These are phyloP conservation scores for Acanthoscelides obtectus DNA, from an alignment of 2,888 invertebrate species.

Conservation along the genomic window DNA sequence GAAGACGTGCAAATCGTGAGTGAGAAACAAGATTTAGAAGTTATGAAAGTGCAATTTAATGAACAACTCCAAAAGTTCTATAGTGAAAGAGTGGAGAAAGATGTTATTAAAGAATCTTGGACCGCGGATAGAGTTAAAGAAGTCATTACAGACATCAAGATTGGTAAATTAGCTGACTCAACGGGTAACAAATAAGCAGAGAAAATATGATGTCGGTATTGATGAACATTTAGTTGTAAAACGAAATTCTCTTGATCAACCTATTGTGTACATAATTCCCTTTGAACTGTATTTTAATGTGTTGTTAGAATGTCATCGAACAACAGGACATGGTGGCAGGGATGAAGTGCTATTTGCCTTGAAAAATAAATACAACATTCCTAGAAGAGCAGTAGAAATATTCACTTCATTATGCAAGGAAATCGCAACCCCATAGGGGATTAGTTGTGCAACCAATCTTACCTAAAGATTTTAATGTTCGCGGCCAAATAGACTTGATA, in stretches of 20 bases:
- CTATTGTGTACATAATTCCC: neutral
- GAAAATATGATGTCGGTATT: constrained; percentile 8
- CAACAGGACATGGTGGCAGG: neutral
- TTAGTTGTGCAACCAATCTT: neutral
- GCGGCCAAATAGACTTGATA: constrained; percentile 14
- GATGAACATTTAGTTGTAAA: neutral
- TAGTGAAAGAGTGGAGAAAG: constrained; percentile 2
- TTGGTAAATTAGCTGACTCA: constrained; percentile 5
- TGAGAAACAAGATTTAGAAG: neutral
- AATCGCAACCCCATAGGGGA: neutral
- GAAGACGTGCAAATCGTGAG: neutral
- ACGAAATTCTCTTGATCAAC: neutral
- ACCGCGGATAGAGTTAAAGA: constrained; percentile 11
- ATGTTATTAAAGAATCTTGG: constrained; percentile 11
- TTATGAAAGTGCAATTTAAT: neutral
- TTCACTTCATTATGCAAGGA: neutral
- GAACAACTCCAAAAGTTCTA: neutral
- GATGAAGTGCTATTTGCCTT: neutral
- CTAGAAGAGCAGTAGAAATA: neutral
- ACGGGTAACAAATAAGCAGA: constrained; percentile 4
- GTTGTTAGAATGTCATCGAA: neutral
- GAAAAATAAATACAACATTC: neutral
- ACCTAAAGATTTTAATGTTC: neutral
- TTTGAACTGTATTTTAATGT: neutral
- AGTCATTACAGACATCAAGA: constrained; percentile 11